Evolutionary conservation across 2,797 vertebrate genomes (phyloP).

Genomic region (Melanotaenia trifasciata): DNA sequence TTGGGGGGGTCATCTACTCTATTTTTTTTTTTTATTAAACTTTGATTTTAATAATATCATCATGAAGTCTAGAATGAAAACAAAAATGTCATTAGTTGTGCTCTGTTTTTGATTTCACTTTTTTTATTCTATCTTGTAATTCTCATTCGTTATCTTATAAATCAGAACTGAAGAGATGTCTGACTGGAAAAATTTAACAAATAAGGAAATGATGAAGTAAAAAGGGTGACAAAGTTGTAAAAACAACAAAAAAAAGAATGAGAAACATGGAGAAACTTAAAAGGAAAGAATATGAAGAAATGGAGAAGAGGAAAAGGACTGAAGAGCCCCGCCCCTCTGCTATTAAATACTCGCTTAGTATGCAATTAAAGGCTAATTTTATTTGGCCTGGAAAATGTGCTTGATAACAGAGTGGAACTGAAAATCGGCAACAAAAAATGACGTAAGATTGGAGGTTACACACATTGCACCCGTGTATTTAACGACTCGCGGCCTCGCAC

Average conservation of each 20-base stretch:
- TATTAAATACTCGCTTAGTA: too few species aligned
- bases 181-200: background rate
- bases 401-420: too few species aligned
- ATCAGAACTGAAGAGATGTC: background rate
- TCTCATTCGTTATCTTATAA: background rate
- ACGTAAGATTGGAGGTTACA: too few species aligned
- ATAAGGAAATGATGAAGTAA: background rate
- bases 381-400: too few species aligned
- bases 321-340: background rate
- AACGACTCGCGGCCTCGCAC: too few species aligned
- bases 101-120: background rate
- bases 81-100: background rate
- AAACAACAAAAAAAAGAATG: background rate
- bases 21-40: background rate
- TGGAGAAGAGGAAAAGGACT: background rate
- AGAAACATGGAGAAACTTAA: background rate
- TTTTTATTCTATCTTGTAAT: background rate
- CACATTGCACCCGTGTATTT: too few species aligned
- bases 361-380: too few species aligned
- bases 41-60: background rate
- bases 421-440: too few species aligned
- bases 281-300: background rate
- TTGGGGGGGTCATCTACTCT: too few species aligned
- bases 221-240: background rate
- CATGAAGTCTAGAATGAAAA: background rate